Evolutionary conservation across 2,113 vertebrate species (phyloP).

Genomic region (Cisticola juncidis): DNA sequence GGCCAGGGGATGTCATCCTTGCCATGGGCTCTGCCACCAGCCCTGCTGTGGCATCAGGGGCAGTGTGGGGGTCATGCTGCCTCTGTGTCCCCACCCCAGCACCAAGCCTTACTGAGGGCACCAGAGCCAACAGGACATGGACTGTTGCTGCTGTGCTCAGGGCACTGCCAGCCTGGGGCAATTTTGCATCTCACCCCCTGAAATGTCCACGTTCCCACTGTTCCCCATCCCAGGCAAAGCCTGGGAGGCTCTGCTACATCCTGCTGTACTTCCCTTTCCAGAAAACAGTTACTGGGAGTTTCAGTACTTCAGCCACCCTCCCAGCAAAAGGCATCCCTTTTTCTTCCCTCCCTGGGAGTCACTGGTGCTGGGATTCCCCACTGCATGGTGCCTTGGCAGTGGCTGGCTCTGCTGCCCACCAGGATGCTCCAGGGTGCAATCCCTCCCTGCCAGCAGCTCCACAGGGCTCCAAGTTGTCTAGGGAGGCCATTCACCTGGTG

Average conservation of each 20-base stretch:
- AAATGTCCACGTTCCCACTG: background rate
- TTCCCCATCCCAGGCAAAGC: background rate
- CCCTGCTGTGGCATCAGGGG: accelerated
- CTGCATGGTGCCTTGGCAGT: accelerated
- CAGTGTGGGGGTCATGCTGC: accelerated
- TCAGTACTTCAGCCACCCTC: background rate
- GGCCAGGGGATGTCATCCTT: background rate
- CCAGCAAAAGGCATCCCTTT: background rate
- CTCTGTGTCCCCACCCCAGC: background rate
- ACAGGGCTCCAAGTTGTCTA: background rate
- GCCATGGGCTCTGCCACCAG: accelerated
- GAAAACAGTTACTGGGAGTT: background rate
- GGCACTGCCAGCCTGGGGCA: background rate
- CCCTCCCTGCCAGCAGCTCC: background rate
- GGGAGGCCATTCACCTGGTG: background rate
- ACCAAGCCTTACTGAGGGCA: background rate
- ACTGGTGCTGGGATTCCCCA: background rate
- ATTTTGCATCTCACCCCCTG: background rate
- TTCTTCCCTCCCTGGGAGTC: too few relatives aligned
- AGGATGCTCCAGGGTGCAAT: background rate
- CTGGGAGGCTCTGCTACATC: background rate
- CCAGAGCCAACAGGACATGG: accelerated
- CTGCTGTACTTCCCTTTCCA: background rate
- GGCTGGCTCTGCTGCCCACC: background rate
- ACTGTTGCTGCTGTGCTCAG: background rate